Base-by-base conservation (phyloP, 2,888 invertebrate species). In the Julus scanicus region DNA sequence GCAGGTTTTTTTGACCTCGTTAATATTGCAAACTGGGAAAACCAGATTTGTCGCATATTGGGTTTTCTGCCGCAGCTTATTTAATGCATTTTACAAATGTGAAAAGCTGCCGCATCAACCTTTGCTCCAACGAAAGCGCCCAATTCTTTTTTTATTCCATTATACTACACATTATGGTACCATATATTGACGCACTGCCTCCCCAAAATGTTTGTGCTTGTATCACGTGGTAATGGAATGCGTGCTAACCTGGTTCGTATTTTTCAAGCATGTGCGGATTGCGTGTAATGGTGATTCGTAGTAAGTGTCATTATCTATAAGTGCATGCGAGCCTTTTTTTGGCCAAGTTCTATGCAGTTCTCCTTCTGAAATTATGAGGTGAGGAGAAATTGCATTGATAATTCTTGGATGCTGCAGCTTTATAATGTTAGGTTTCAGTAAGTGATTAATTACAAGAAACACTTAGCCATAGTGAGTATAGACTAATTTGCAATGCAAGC, bases 71-170 rank as follows among this genome's bases (percentile, higher is more conserved):
- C 20, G 20, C 63, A 63, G 63, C 63, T 63, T 15, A 63, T 20
- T 20, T 63, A 63, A 63, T 63, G 20, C 63, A 63, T 63, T 63
- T 63, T 63, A 63, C 5, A 63, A 63, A 63, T 63, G 63, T 63
- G 63, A 20, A 63, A 63, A 63, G 63, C 63, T 63, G 63, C 20
- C 5, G 63, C 17, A 63, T 63, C 17, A 20, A n/a, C 63, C 63
- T 63, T 20, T 11, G 20, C 63, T 63, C 63, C 20, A 63, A 63
- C 63, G 63, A 63, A 63, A 20, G n/a, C 63, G 63, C 63, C n/a
- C n/a, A 63, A 20, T 63, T 63, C 20, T 53, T 20, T 63, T 20
- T 20, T 6, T 20, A 63, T 63, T 63, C n/a, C 20, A 63, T 63
- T 17, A 63, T 63, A n/a, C 63, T 20, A 20, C 29, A 29, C 63